Base-by-base conservation (phyloP, 2,888 invertebrate species). In the Glyphotaelius pellucidus region DNA sequence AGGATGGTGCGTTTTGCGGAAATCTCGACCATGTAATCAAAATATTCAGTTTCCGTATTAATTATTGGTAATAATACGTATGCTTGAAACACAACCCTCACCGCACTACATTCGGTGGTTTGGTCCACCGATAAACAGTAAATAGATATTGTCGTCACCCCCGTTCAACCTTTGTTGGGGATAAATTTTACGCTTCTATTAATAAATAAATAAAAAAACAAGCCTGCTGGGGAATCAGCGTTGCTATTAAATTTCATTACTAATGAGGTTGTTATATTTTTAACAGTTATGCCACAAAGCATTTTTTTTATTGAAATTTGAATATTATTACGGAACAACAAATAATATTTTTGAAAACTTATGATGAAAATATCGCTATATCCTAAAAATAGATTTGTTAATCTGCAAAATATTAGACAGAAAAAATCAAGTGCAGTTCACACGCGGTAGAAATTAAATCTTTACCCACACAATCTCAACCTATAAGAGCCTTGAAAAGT, bases 11-110 rank as follows among this genome's bases (percentile, higher is more conserved):
- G 67, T 67, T 88, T 31, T 88, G 88, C 30, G 88, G 52, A 32
- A 88, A 31, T 11, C 32, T 32, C 67, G 25, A 32, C 67, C 9
- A 15, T 67, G 67, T 67, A 67, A 88, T 88, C 32, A 88, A 88
- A 88, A 32, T 88, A 88, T 88, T 79, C 88, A 88, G 88, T 88
- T 88, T 79, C 67, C 15, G 15, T 47, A 88, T 88, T 67, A 88
- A 67, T 88, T 88, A 88, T 88, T 47, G 86, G 47, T 88, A 38
- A n/a, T 85, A 88, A 86, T 86, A n/a, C n/a, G 86, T 86, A 14
- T 15, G 88, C 32, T 52, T n/a, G 67, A 52, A 88, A 88, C 52
- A 88, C 67, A 15, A 88, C 88, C 30, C 88, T 88, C 52, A 9
- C 52, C 52, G 11, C 52, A 19, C 25, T 67, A 31, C 19, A 42